phyloP scores from a whole-genome alignment of 2,888 invertebrate species.

The Drosophila algonquin region DNA sequence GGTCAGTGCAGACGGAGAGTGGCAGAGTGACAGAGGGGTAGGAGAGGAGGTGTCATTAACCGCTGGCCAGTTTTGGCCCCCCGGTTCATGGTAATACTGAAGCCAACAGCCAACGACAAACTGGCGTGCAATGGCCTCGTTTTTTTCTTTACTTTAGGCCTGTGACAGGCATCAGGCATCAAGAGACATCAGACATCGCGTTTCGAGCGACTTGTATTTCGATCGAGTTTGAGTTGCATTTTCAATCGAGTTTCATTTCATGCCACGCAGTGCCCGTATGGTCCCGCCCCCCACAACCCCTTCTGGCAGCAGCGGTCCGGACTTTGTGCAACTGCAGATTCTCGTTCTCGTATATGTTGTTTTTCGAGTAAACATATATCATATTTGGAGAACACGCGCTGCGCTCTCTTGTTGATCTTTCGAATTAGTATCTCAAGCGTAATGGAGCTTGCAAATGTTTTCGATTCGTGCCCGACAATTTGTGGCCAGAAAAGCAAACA shows the following conservation, averaged over 20 bases:
- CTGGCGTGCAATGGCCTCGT: constrained; percentile 54
- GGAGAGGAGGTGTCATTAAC: constrained; percentile 35
- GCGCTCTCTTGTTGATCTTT: constrained; percentile 24
- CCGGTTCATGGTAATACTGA: constrained; percentile 41
- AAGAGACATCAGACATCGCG: constrained; percentile 4
- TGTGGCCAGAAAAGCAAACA: constrained; percentile 4
- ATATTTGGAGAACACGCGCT: constrained; percentile 29
- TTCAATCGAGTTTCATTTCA: constrained; percentile 31
- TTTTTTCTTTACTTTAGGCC: constrained; percentile 53
- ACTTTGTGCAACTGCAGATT: constrained; percentile 24
- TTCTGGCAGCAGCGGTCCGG: background rate
- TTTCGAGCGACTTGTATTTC: constrained; percentile 32
- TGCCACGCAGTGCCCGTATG: constrained; percentile 16
- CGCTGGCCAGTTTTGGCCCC: constrained; percentile 32
- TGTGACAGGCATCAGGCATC: constrained; percentile 61
- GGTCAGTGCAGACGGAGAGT: constrained; percentile 14
- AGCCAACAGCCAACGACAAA: constrained; percentile 37
- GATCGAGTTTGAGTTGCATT: constrained; percentile 29
- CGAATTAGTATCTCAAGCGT: constrained; percentile 34
- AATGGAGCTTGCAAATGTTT: constrained; percentile 40
- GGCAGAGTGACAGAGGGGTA: constrained; percentile 16
- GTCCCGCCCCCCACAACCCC: background rate
- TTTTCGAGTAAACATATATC: background rate
- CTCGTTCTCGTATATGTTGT: constrained; percentile 13
- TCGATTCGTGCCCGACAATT: constrained; percentile 17